Evolutionary conservation across 2,888 invertebrate species (phyloP).

Genomic region (Napeogenes inachia): DNA sequence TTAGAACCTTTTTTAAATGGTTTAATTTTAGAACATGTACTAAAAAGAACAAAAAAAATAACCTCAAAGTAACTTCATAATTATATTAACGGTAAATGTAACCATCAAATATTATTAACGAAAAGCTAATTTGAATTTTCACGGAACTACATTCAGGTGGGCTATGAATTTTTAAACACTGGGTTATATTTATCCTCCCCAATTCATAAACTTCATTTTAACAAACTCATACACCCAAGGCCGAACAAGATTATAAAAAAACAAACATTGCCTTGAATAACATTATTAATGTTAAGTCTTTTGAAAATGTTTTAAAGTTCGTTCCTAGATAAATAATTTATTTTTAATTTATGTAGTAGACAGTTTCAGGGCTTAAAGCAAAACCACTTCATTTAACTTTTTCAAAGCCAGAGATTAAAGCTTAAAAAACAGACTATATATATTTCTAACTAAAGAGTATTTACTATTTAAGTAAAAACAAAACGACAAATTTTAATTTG

Average conservation of each 20-base stretch:
- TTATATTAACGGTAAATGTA: not conserved
- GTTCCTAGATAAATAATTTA: too few relatives aligned
- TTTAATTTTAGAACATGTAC: conserved; percentile 2
- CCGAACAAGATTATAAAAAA: conserved; percentile 24
- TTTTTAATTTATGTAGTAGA: too few relatives aligned
- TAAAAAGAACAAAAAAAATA: not conserved
- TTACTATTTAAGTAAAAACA: too few relatives aligned
- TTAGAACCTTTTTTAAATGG: not conserved
- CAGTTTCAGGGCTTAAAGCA: too few relatives aligned
- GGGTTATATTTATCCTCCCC: conserved; percentile 22
- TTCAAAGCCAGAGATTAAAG: too few relatives aligned
- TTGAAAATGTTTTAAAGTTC: not conserved
- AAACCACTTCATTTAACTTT: too few relatives aligned
- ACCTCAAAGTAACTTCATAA: too few relatives aligned
- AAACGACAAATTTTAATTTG: too few relatives aligned
- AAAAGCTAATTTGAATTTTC: conserved; percentile 14
- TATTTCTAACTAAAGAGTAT: too few relatives aligned
- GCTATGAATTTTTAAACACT: conserved; percentile 25
- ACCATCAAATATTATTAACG: conserved; percentile 14
- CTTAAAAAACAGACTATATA: too few relatives aligned
- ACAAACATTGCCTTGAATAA: conserved; percentile 23
- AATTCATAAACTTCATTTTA: conserved; percentile 24
- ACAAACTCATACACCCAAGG: conserved; percentile 20
- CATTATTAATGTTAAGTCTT: conserved; percentile 18
- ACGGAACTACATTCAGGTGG: conserved; percentile 8